Evolutionary conservation across 2,797 vertebrate genomes (phyloP), one percentile per base, ranked within the genome.

Genomic region (Ctenochaetus hawaiiensis): DNA sequence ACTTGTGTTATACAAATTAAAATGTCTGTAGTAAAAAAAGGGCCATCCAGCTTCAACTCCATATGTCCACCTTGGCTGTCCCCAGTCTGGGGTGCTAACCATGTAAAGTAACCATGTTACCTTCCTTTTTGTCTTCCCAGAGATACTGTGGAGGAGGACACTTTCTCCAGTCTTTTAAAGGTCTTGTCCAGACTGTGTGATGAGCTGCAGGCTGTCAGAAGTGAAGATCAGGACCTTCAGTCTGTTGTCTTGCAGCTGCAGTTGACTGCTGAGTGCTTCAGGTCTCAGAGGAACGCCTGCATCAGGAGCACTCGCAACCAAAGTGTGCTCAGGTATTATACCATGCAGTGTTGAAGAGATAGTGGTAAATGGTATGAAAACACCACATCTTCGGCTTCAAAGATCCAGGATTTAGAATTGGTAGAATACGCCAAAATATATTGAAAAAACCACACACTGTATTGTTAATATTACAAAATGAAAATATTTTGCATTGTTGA

Each of bases 201-300:
- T 9, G 91, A 95, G 44, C 83, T 97, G 2, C 93, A 96, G 76
- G 75, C 87, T 48, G 78, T 75, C 53, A 71, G n/a, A 73, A 64
- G 80, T 13, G 89, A 85, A 0, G 77, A 83, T 0, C 65, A 72
- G 49, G 91, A 85, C 1, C 44, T 61, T 59, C 87, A 77, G 18
- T 80, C 90, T 1, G 44, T 85, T 4, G 74, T 91, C 8, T 66
- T 94, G 72, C 93, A 86, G 70, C 90, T 97, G 60, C 94, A 96
- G 92, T 47, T 99, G 3, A 69, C 86, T 0, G 94, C 97, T 0
- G 97, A 99, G 67, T 98, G 97, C 88, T 99, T 99, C 94, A 91
- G 98, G 62, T 97, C 96, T 18, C 96, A 96, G 68, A 96, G 98
- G 78, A 99, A 98, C 43, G 94, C 97, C 1, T 98, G 98, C 14